Base-by-base conservation (phyloP, 2,797 vertebrate species). In the Chromis chromis region DNA sequence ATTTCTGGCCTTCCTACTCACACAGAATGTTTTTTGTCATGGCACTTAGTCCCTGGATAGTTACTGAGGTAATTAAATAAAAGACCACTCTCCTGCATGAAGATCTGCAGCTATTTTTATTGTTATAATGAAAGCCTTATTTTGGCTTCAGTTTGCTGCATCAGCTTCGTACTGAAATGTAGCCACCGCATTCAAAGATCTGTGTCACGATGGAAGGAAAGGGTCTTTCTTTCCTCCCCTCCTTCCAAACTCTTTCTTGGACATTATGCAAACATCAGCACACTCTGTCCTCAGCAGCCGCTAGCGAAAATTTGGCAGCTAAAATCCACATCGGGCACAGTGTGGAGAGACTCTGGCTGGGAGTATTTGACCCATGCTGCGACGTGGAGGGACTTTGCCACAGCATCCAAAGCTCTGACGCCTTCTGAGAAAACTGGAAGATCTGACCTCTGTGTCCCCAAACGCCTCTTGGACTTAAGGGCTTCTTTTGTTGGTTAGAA, bases 61-160 rank as follows among this genome's bases (percentile, higher is more conserved):
- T 76, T 76, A 73, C 58, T 17, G 14, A 39, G 16, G 39, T 53
- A 42, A 22, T 55, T 52, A 65, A 36, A 36, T 36, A 10, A 36
- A 36, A 36, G 33, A 36, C 33, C 33, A 72, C 27, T 44, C 44
- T 39, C 53, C 27, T 27, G 49, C 49, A 61, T 36, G 33, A 36
- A 12, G 33, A 67, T 48, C 65, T 74, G 66, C 11, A 60, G 50
- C 53, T 65, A 9, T 57, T 76, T 70, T 72, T 56, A 60, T 67
- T 58, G 27, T 59, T 67, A 56, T 71, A 74, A 70, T 59, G 44
- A 70, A n/a, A 21, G 40, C 46, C 28, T 65, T 17, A 14, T 42
- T 49, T 69, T 36, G 33, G 33, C 33, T 36, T 36, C 10, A 36
- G 33, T 62, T 74, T 54, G 54, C 70, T 71, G 50, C 39, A 31